Conservation (phyloP, 1,140 invertebrate genomes). For the Drosophila truncata region DNA sequence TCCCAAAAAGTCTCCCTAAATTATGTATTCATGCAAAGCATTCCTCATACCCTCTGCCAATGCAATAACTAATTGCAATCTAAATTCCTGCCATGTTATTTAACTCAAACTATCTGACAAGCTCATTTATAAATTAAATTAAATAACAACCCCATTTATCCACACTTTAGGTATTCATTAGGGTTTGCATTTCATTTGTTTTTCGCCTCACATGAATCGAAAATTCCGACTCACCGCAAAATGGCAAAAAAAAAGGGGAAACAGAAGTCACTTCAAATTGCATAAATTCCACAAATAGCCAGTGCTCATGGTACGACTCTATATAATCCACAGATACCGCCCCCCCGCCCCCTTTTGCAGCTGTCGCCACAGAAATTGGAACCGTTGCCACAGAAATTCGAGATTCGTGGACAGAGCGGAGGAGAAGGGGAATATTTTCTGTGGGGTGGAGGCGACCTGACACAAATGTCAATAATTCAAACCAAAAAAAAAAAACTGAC, state of each 20-base stretch:
- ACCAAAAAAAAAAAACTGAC: slow-evolving; percentile 55
- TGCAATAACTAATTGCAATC: not conserved
- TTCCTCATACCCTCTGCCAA: too few species aligned
- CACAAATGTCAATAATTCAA: slow-evolving; percentile 78
- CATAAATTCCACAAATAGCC: slow-evolving; percentile 62
- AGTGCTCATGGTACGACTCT: slow-evolving; percentile 32
- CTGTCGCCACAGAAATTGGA: slow-evolving; percentile 58
- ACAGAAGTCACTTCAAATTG: slow-evolving; percentile 52
- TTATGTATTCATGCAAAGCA: not conserved
- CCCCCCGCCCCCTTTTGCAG: not conserved
- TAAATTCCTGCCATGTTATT: not conserved
- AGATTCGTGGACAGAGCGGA: slow-evolving; percentile 22
- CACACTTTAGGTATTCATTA: slow-evolving; percentile 5
- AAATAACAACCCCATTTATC: slow-evolving; percentile 14
- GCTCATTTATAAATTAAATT: slow-evolving; percentile 2
- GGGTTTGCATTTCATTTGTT: slow-evolving; percentile 23
- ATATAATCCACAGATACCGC: slow-evolving; percentile 15
- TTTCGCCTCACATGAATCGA: slow-evolving; percentile 1
- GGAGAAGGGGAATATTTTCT: slow-evolving; percentile 33
- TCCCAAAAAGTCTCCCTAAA: not conserved
- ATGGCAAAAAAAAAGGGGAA: not conserved
- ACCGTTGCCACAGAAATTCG: slow-evolving; percentile 65
- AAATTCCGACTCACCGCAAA: slow-evolving; percentile 26
- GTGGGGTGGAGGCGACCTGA: slow-evolving; percentile 28
- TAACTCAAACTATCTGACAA: not conserved